phyloP scores from a whole-genome alignment of 2,797 vertebrate genomes.

The Trichosurus vulpecula region DNA sequence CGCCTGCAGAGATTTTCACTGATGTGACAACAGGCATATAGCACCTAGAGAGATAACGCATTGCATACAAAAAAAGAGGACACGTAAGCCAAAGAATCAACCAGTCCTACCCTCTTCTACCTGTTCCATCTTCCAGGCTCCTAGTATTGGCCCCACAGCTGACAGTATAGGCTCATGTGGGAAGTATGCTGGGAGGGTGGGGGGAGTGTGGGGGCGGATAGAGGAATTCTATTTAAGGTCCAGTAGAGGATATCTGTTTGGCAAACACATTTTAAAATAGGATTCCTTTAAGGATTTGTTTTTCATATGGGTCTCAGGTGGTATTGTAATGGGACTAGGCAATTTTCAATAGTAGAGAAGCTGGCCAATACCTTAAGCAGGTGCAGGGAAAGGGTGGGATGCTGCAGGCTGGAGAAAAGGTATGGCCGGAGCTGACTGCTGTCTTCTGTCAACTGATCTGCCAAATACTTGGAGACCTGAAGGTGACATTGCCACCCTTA shows the following conservation, averaged over 20 bases:
- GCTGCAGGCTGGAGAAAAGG: constrained; percentile 76
- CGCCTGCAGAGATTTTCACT: constrained; percentile 75
- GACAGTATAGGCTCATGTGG: not conserved
- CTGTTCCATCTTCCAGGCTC: not conserved
- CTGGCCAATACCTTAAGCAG: constrained; percentile 81
- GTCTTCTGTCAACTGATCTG: constrained; percentile 78
- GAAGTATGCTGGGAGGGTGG: not conserved
- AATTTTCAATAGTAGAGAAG: not conserved
- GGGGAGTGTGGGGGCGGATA: accelerated
- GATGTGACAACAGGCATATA: constrained; percentile 82
- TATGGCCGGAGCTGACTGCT: constrained; percentile 72
- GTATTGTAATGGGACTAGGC: not conserved
- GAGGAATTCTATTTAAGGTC: not conserved
- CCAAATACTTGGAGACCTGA: constrained; percentile 79
- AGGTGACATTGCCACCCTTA: constrained; percentile 48
- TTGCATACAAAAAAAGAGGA: not conserved
- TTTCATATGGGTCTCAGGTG: not conserved
- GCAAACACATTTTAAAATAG: constrained; percentile 28
- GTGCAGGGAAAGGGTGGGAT: constrained; percentile 77
- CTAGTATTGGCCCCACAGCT: not conserved
- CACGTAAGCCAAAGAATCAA: not conserved
- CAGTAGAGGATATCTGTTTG: not conserved
- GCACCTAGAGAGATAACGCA: constrained; percentile 72
- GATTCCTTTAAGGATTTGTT: not conserved
- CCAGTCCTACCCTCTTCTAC: not conserved